Base-by-base conservation (phyloP, 2,888 invertebrate species). In the Eilema depressum region DNA sequence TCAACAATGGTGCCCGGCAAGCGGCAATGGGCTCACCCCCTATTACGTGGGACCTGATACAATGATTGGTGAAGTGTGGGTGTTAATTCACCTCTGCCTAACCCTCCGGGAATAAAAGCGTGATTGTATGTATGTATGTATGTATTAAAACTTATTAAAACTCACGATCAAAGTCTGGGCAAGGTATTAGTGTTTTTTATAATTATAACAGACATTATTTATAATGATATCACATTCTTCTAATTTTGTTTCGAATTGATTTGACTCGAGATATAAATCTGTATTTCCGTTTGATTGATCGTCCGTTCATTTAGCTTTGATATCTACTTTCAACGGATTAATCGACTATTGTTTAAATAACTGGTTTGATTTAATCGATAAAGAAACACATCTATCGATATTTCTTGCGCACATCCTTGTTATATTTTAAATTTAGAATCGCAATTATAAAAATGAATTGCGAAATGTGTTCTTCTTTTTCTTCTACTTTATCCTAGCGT, bases 321-420 rank as follows among this genome's bases (percentile, higher is more conserved):
- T 83, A 83, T 81, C 79, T 72, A 83, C 81, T 82, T 82, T 82
- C 82, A 75, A 83, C 76, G 73, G 73, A 75, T 81, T 83, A 83
- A 82, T 83, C 80, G 73, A 72, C 75, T 75, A 81, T 82, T 81
- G 80, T 81, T 66, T 70, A 75, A 67, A 73, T 66, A 74, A 79
- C 74, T 73, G 41, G 73, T 74, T 70, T 67, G 41, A 68, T 66
- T 64, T 41, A 73, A 81, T 83, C 70, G 73, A 63, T 76, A 74
- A 75, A 57, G 63, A 12, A 60, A 56, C 26, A 64, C 25, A 62
- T 17, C 60, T 71, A 73, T 77, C 71, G 68, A 77, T 74, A 66
- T 70, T 69, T 63, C 66, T n/a, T 63, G n/a, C 25, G 30, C 20
- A 60, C 68, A 71, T 71, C 71, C 33, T 64, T 68, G 2, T 61